phyloP scores from a whole-genome alignment of 1,140 invertebrate species.

The Drosophila melanica region DNA sequence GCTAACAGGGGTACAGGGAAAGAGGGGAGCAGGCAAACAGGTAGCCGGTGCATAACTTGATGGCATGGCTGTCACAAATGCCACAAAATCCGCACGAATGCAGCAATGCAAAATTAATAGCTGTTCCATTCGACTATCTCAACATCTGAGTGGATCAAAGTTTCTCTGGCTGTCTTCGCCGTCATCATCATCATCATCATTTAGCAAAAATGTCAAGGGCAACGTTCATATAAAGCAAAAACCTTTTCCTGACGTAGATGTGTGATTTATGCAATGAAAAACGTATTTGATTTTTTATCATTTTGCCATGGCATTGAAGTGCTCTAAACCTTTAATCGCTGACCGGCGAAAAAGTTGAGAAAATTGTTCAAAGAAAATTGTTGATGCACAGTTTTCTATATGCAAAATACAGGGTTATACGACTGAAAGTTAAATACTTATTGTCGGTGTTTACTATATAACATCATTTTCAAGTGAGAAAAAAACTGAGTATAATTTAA shows the following conservation, averaged over 20 bases:
- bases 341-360: slow-evolving; percentile 50
- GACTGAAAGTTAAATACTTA: not conserved
- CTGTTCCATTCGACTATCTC: slow-evolving; percentile 56
- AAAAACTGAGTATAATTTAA: too few relatives aligned
- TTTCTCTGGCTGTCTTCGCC: slow-evolving; percentile 19
- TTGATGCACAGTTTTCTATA: slow-evolving; percentile 39
- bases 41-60: slow-evolving; percentile 45
- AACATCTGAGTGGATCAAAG: slow-evolving; percentile 25
- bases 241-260: slow-evolving; percentile 50
- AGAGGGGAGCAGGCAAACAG: slow-evolving; percentile 1
- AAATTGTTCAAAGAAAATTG: slow-evolving; percentile 63
- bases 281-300: slow-evolving; percentile 56
- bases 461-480: too few relatives aligned
- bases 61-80: slow-evolving; percentile 66
- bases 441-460: too few relatives aligned
- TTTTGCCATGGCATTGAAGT: slow-evolving; percentile 40
- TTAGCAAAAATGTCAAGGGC: slow-evolving; percentile 55
- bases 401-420: slow-evolving; percentile 34
- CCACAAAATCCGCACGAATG: slow-evolving; percentile 68
- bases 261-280: slow-evolving; percentile 61
- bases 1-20: not conserved
- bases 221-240: slow-evolving; percentile 20
- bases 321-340: slow-evolving; percentile 62
- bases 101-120: slow-evolving; percentile 73
- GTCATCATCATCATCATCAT: slow-evolving; percentile 52